These are phyloP conservation scores for Orbicella faveolata DNA, from an alignment of 64 coral and sea anemone species.

Conservation along the genomic window DNA sequence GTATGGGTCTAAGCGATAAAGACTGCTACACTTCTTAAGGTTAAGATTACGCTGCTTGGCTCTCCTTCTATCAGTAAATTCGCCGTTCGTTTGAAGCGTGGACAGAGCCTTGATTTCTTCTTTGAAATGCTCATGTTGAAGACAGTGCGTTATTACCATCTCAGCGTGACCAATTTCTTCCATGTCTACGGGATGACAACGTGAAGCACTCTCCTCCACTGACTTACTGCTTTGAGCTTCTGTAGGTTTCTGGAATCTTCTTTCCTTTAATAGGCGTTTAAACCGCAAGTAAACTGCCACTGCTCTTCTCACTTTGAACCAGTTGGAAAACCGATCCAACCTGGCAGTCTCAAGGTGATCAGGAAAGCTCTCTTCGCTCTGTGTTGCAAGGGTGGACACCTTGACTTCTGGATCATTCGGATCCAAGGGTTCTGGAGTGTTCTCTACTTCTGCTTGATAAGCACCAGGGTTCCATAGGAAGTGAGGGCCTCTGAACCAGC, in stretches of 20 bases:
- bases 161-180: slow-evolving; percentile 26
- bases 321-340: slow-evolving; percentile 54
- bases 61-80: background rate
- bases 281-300: background rate
- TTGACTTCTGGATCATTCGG: slow-evolving; percentile 20
- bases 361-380: background rate
- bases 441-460: background rate
- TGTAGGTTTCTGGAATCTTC: background rate
- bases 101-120: slow-evolving; percentile 23
- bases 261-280: background rate
- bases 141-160: slow-evolving; percentile 5
- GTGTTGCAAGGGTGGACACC: background rate
- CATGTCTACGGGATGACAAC: slow-evolving; percentile 1
- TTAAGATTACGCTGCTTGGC: background rate
- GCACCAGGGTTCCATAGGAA: slow-evolving; percentile 15
- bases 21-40: slow-evolving; percentile 22
- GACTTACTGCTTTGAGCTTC: too few relatives aligned
- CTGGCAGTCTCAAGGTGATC: background rate
- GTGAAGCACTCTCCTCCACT: background rate
- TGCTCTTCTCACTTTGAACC: slow-evolving; percentile 11
- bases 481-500: slow-evolving; percentile 10
- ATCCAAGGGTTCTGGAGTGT: background rate
- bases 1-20: too few relatives aligned
- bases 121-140: slow-evolving; percentile 28
- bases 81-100: background rate